Evolutionary conservation across 2,888 invertebrate species (phyloP), one percentile per base, ranked within the genome.

Genomic region (Xanthia icteritia): DNA sequence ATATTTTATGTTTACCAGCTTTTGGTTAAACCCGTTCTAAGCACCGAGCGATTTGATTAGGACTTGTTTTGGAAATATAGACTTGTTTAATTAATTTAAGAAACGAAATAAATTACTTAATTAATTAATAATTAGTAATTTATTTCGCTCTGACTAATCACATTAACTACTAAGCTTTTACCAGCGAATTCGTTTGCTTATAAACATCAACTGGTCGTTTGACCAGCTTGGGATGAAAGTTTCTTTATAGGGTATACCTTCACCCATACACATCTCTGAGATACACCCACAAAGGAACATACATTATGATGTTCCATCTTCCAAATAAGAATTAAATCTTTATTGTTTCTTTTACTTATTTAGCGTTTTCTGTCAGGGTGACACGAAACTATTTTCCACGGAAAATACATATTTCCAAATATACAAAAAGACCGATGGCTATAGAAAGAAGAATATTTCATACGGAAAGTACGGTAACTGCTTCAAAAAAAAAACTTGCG

Each of bases 11-110:
- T 36, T 81, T 76, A 70, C 48, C 23, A 36, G 54, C 61, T 61
- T 81, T 81, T 66, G 70, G 61, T 51, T 36, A 70, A 76, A 80
- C 80, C 39, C 42, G 80, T 76, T 80, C 56, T 66, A 61, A 66
- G 48, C 60, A 67, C 56, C 31, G 15, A 81, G 61, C 61, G 31
- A 61, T 67, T 81, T 39, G 67, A 58, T 76, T 81, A 81, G 64
- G 65, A 70, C 60, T 79, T 61, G 80, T 73, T 81, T 76, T 70
- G 36, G 48, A 42, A 81, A 81, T 70, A 70, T 61, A 56, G 31
- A 70, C 60, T 69, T 66, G 69, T 76, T 66, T 70, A 69, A n/a
- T n/a, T n/a, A n/a, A n/a, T n/a, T n/a, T n/a, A n/a, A n/a, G n/a
- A n/a, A n/a, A n/a, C n/a, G n/a, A n/a, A n/a, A n/a, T n/a, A n/a